phyloP scores from a whole-genome alignment of 2,797 vertebrate genomes.

The Thunnus albacares region DNA sequence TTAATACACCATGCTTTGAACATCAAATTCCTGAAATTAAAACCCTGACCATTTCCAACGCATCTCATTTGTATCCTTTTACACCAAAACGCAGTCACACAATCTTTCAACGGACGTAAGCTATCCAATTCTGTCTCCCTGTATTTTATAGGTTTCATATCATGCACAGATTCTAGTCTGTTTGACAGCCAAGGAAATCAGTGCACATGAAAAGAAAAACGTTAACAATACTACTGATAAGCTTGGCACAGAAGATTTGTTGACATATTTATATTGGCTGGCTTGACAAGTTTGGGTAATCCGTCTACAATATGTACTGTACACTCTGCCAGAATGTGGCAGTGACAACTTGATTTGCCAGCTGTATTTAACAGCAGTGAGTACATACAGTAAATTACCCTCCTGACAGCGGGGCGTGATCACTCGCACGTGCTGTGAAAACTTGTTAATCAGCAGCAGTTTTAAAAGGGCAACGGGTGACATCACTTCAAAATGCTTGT shows the following conservation, averaged over 20 bases:
- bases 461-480: conserved; percentile 69
- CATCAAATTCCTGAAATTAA: conserved; percentile 38
- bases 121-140: neutral
- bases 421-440: conserved; percentile 25
- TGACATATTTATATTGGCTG: conserved; percentile 43
- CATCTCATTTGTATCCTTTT: conserved; percentile 2
- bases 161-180: conserved; percentile 8
- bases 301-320: conserved; percentile 14
- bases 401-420: conserved; percentile 17
- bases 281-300: conserved; percentile 22
- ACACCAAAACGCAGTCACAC: neutral
- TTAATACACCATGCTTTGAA: conserved; percentile 57
- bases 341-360: conserved; percentile 16
- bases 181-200: conserved; percentile 12
- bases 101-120: neutral
- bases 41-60: conserved; percentile 15
- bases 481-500: conserved; percentile 68
- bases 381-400: conserved; percentile 8
- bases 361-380: conserved; percentile 47
- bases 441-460: conserved; percentile 62
- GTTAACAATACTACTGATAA: conserved; percentile 40
- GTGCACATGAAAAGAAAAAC: neutral
- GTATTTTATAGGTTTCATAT: conserved; percentile 24
- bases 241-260: conserved; percentile 59
- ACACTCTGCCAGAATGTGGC: conserved; percentile 22